Percentiles rank a stretch among this genome's conserved stretches.
phyloP scores from a whole-genome alignment of 2,797 vertebrate genomes.

The Syngnathus rostellatus region DNA sequence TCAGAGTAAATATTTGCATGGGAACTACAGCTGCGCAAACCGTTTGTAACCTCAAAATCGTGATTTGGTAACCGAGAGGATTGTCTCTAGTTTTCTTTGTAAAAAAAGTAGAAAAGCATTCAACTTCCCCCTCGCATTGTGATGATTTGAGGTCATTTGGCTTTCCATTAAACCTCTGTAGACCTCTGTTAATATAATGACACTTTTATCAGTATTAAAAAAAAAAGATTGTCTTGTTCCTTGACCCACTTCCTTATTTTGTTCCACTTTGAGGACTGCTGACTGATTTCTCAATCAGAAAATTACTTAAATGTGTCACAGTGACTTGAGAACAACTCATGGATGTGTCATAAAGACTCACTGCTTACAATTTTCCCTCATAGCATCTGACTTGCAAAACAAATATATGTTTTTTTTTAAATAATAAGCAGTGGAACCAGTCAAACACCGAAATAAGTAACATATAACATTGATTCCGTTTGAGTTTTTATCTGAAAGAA shows the following conservation, averaged over 20 bases:
- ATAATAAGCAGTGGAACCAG: background rate
- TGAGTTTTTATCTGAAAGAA: background rate
- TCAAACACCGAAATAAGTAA: background rate
- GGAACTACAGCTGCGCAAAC: too few species aligned
- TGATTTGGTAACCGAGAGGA: too few species aligned
- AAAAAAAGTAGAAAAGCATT: too few species aligned
- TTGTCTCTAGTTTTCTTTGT: too few species aligned
- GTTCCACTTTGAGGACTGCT: background rate
- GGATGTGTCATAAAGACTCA: background rate
- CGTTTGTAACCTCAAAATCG: too few species aligned
- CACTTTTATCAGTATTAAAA: background rate
- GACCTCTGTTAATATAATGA: too few species aligned
- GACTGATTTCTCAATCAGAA: background rate
- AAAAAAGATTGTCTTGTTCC: background rate
- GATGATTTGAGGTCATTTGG: background rate
- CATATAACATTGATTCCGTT: background rate
- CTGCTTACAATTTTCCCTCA: background rate
- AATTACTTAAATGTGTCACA: background rate
- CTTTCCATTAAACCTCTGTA: background rate
- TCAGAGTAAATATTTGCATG: too few species aligned
- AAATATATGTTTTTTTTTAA: background rate
- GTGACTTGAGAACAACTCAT: background rate
- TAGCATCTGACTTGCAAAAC: background rate
- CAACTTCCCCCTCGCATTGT: background rate
- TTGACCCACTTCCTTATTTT: conserved; percentile 1